Evolutionary conservation across 1,140 invertebrate species (phyloP).

Genomic region (Lepidurus couesii): DNA sequence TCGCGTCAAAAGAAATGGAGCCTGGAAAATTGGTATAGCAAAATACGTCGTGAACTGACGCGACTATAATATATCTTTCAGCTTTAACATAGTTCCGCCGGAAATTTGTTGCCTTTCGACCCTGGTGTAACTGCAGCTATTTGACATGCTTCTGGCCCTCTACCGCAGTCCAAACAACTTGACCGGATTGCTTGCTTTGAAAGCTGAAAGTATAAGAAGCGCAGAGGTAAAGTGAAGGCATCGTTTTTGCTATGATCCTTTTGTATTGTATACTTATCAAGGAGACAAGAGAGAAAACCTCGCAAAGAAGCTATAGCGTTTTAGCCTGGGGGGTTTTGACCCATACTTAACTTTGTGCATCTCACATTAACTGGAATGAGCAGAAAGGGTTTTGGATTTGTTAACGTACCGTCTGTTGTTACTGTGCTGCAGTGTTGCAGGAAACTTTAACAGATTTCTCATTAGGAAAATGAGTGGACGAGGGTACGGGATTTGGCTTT

Average conservation of each 20-base stretch:
- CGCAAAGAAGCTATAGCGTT: no score
- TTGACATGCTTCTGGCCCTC: no score
- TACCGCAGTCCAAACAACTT: no score
- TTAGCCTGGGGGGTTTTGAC: neutral
- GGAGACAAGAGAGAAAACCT: no score
- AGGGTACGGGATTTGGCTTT: constrained; percentile 5
- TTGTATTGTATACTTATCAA: no score
- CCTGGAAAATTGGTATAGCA: neutral
- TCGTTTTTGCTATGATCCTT: no score
- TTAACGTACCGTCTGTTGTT: neutral
- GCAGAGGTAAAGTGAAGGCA: no score
- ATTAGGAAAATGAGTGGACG: neutral
- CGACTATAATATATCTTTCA: neutral
- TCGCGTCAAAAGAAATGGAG: neutral
- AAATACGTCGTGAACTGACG: neutral
- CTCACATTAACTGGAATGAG: constrained; percentile 11
- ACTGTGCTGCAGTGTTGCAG: neutral
- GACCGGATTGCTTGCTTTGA: no score
- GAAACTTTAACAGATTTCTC: neutral
- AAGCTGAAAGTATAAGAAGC: no score
- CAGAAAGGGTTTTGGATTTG: neutral
- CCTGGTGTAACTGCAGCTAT: no score
- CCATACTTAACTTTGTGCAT: neutral
- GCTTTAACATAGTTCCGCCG: neutral
- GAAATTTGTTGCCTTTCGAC: no score